Conservation (phyloP, 2,888 invertebrate species). For the Uropetala carovei region DNA sequence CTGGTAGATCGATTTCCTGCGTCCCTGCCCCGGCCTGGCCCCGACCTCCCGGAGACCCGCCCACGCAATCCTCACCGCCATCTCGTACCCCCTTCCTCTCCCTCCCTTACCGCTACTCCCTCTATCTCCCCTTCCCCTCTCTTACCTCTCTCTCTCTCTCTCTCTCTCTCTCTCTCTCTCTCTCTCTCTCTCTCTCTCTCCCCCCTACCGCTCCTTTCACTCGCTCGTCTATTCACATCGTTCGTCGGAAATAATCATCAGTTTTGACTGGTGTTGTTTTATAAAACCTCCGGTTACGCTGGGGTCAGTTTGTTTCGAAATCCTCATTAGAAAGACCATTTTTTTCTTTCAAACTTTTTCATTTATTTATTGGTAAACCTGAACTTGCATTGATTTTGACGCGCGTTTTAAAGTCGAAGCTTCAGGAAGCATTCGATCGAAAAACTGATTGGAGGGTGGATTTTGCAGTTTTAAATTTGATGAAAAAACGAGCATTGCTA, state of each 20-base stretch:
- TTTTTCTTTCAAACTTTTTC: not conserved
- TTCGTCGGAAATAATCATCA: constrained; percentile 28
- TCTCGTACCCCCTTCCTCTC: constrained; percentile 68
- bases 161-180: constrained; percentile 67
- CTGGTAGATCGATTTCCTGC: not conserved
- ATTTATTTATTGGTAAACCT: not conserved
- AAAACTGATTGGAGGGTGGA: not conserved
- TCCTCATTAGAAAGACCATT: not conserved
- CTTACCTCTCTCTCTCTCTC: constrained; percentile 66
- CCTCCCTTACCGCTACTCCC: constrained; percentile 67
- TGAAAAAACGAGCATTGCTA: too few relatives aligned
- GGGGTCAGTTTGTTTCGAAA: constrained; percentile 13
- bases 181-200: constrained; percentile 66
- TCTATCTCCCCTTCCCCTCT: constrained; percentile 59
- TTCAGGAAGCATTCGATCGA: not conserved
- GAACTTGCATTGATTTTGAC: not conserved
- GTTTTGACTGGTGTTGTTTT: constrained; percentile 12
- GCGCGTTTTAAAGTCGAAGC: not conserved
- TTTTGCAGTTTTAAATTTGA: too few relatives aligned
- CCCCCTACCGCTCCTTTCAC: not conserved
- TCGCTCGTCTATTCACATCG: not conserved
- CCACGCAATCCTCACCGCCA: constrained; percentile 71
- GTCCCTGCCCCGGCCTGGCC: constrained; percentile 6
- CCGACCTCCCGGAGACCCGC: constrained; percentile 71
- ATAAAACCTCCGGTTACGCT: constrained; percentile 21